A percentile compares a stretch with the other conserved stretches of the same genome.
phyloP scores from a whole-genome alignment of 1,140 invertebrate species.

The Theocolax elegans region DNA sequence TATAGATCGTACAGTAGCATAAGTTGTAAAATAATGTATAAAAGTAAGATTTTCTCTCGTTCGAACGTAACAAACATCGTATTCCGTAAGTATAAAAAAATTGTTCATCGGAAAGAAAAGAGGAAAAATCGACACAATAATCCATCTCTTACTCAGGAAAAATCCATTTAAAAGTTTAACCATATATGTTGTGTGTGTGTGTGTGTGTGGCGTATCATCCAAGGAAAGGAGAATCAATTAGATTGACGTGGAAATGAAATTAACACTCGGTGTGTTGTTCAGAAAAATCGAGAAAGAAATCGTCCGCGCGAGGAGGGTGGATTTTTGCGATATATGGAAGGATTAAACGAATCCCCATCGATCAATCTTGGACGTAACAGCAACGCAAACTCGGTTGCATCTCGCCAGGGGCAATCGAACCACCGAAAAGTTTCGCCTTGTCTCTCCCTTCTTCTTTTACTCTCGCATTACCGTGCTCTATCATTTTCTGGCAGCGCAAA shows the following conservation, averaged over 20 bases:
- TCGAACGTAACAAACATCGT: too few relatives aligned
- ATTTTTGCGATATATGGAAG: background rate
- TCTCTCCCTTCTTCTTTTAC: background rate
- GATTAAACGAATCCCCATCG: conserved; percentile 27
- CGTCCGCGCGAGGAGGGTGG: background rate
- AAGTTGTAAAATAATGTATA: too few relatives aligned
- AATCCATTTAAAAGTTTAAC: too few relatives aligned
- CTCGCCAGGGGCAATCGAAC: conserved; percentile 24
- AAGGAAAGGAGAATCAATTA: conserved; percentile 17
- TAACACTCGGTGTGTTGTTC: background rate
- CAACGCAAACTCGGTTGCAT: conserved; percentile 20
- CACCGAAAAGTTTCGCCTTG: conserved; percentile 9
- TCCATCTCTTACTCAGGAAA: too few relatives aligned
- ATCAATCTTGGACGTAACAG: conserved; percentile 20
- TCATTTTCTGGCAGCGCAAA: background rate
- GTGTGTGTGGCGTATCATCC: too few relatives aligned
- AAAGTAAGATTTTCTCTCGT: too few relatives aligned
- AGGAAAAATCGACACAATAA: too few relatives aligned
- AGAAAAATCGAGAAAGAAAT: conserved; percentile 11
- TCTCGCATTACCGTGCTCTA: background rate
- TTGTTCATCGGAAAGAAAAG: too few relatives aligned
- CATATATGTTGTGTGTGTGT: too few relatives aligned
- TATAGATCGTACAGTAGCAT: too few relatives aligned
- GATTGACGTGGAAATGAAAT: conserved; percentile 11
- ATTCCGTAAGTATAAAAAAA: too few relatives aligned